Evolutionary conservation across 2,888 invertebrate genomes (phyloP), one percentile per base, ranked within the genome.

Genomic region (Tortricodes alternella): DNA sequence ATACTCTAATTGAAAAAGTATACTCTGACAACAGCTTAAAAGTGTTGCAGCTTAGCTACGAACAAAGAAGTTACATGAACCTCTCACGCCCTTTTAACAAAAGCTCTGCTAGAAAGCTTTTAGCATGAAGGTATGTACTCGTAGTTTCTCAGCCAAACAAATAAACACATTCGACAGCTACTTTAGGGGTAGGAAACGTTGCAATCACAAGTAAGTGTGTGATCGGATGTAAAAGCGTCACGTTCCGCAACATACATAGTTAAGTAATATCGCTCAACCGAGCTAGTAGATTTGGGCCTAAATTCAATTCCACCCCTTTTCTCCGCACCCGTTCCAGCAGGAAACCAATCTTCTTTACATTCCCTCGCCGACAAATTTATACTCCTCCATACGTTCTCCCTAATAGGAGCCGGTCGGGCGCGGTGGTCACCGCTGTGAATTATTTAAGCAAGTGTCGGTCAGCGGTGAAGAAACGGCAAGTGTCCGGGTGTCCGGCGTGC

Each of bases 1-100:
- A 89, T 87, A 85, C 88, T 85, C 87, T 89, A 88, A 90, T 89
- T 90, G 87, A 85, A 87, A 89, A 89, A 87, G 88, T 87, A 87
- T 83, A 86, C 87, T 83, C 82, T 76, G 79, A 81, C 74, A 76
- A 75, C 83, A 80, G 83, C 84, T 84, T 84, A 83, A 82, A 81
- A 84, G 80, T 80, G 81, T 81, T 83, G 29, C 56, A 50, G 50
- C 44, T 27, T n/a, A 37, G 56, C 32, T 56, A 56, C 56, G 38
- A 38, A 51, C 34, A 23, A 38, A 51, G 35, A 46, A 53, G 8
- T 37, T 43, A 32, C 27, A 19, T 18, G 39, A 13, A 21, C 21
- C 21, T 19, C 21, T 7, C 7, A 38, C 15, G 19, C 19, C 16
- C 16, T 13, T 16, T 16, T 35, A 37, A 37, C 37, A 18, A 18